Conservation (phyloP, 2,888 invertebrate species). For the Drosophila falleni region DNA sequence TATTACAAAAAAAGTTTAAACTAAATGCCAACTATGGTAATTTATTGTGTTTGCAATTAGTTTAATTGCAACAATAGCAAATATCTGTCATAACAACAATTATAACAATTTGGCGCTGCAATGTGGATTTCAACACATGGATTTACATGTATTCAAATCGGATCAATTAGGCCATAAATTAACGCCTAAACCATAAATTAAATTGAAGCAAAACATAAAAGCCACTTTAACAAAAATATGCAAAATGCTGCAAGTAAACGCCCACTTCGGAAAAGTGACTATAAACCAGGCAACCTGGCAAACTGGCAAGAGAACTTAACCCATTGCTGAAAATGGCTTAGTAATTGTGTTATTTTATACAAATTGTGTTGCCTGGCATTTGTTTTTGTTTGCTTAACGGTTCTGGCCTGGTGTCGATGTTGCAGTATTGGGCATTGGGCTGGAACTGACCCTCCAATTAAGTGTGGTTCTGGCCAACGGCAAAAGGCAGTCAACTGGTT, state of each 20-base stretch:
- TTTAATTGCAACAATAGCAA: slow-evolving; percentile 13
- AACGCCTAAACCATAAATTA: slow-evolving; percentile 76
- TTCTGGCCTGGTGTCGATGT: slow-evolving; percentile 20
- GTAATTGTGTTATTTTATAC: slow-evolving; percentile 71
- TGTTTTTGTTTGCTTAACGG: slow-evolving; percentile 55
- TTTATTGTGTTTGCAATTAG: slow-evolving; percentile 4
- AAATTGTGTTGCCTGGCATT: slow-evolving; percentile 45
- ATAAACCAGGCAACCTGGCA: slow-evolving; percentile 8
- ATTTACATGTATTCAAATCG: slow-evolving; percentile 64
- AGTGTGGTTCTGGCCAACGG: slow-evolving; percentile 57
- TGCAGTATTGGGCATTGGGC: slow-evolving; percentile 39
- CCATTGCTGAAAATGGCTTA: slow-evolving; percentile 46
- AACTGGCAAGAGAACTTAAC: slow-evolving; percentile 14
- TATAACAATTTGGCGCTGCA: slow-evolving; percentile 29
- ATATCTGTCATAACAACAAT: slow-evolving; percentile 28
- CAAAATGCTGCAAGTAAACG: slow-evolving; percentile 66
- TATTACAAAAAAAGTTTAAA: neutral
- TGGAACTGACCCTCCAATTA: slow-evolving; percentile 63
- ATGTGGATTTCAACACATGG: slow-evolving; percentile 58
- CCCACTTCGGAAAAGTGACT: slow-evolving; percentile 44
- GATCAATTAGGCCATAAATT: slow-evolving; percentile 79
- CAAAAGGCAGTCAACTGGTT: slow-evolving; percentile 39
- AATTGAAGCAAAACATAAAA: slow-evolving; percentile 68
- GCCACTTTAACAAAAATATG: slow-evolving; percentile 71
- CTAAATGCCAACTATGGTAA: neutral